Base-by-base conservation (phyloP, 2,888 invertebrate genomes). In the Lydus trimaculatus region DNA sequence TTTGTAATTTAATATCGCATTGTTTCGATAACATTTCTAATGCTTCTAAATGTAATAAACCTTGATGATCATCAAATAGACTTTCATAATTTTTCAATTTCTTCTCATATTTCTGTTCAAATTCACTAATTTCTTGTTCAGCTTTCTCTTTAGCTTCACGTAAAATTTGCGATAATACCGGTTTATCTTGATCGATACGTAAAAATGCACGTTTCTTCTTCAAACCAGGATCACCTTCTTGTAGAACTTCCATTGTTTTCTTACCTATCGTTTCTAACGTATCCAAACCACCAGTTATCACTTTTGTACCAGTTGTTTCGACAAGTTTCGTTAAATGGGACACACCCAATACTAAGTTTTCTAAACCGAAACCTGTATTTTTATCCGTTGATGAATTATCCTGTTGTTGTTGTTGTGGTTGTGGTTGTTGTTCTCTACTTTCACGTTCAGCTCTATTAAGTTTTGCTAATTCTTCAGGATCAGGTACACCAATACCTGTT, bases 261-360 rank as follows among this genome's bases (percentile, higher is more conserved):
- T 97, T 97, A 8, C 98, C 98, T 73, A 98, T 94, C 0, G 93
- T 92, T 85, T 98, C 98, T 60, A 98, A 85, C 0, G 97, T 97
- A 81, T 95, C 97, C 28, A 95, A 85, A 23, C 95, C 94, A 0
- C 94, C 93, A 17, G 90, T 88, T 73, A 95, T 88, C 0, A 95
- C 94, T 77, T 84, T 84, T 17, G 76, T 83, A 23, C 85, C 81
- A 0, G 92, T 93, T 11, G 85, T 87, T 83, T 92, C 93, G 56
- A 92, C 91, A 78, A 92, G 88, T 83, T 91, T 92, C 2, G 91
- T 90, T 64, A 88, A 85, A 15, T 87, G 86, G 4, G 87, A 86
- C 1, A 92, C 90, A 61, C 91, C 91, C n/a, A 91, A 90, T 15
- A 92, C 84, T 4, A 92, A 82, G 83, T 87, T 90, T 0, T 90